Evolutionary conservation across 2,113 vertebrate species (phyloP), one percentile per base, ranked within the genome.

Genomic region (Zapornia atra): DNA sequence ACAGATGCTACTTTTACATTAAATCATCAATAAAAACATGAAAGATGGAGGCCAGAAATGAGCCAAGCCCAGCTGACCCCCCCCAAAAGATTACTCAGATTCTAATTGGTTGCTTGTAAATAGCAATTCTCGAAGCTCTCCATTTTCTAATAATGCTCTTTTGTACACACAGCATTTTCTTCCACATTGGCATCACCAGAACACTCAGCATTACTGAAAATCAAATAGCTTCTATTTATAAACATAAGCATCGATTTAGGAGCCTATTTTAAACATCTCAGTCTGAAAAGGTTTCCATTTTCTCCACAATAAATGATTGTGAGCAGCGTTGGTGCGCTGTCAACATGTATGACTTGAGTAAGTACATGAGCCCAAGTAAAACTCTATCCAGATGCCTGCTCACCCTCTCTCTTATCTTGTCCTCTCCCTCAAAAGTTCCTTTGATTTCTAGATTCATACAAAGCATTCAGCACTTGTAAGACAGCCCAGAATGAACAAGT

Each of bases 161-260:
- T 7, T 63, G 72, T 94, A 90, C 42, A 54, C 44, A 95, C 90
- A 92, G 71, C 29, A 53, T 88, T 91, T 91, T 91, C 20, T 90
- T 94, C 46, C 51, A 73, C 36, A 31, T 42, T 73, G 36, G 63
- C 75, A 93, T 51, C 71, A 81, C 38, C 90, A 94, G 75, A 95
- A 91, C 46, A 77, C 46, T 91, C 82, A 86, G 71, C 77, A 86
- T 29, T 66, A 68, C 85, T 92, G 79, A 93, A 91, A 92, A 96
- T 85, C 24, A 86, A 94, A 77, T 59, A 80, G 54, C 17, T 80
- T 92, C 89, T 94, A 91, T 95, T 96, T 95, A 92, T 91, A 87
- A 42, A 48, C 40, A 66, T 72, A 94, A 84, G 38, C 82, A 88
- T 91, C 0, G 16, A 87, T 69, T 96, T 82, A 83, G 26, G 46